A percentile compares a stretch with the other conserved stretches of the same genome.
Evolutionary conservation across 1,140 invertebrate genomes (phyloP).

Genomic region (Conus ventricosus): DNA sequence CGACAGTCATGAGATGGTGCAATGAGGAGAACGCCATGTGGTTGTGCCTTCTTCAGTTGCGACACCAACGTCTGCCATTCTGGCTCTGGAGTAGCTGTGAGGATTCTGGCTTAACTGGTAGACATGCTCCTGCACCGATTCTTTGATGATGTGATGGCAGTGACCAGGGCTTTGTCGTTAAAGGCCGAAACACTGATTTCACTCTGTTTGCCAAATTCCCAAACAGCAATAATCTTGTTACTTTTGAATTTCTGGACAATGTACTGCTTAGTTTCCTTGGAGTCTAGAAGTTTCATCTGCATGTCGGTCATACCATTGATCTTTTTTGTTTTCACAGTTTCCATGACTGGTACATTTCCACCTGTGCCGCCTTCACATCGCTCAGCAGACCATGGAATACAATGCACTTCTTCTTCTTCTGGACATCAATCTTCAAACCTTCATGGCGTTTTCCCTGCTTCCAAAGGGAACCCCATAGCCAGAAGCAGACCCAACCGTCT

Average conservation of each 20-base stretch:
- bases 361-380: conserved; percentile 46
- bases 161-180: conserved; percentile 20
- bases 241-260: conserved; percentile 36
- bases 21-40: conserved; percentile 11
- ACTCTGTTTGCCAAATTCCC: conserved; percentile 21
- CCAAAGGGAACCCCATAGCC: conserved; percentile 38
- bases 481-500: conserved; percentile 39
- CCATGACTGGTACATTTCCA: conserved; percentile 41
- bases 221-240: conserved; percentile 27
- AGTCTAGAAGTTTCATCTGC: conserved; percentile 12
- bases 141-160: conserved; percentile 34
- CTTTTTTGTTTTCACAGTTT: not conserved
- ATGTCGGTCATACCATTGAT: conserved; percentile 18
- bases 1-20: not conserved
- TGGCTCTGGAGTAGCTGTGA: not conserved
- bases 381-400: conserved; percentile 42
- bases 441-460: conserved; percentile 37
- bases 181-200: conserved; percentile 27
- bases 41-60: not conserved
- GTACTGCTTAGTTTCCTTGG: conserved; percentile 11
- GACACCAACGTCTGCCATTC: conserved; percentile 11
- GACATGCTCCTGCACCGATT: conserved; percentile 12
- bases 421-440: conserved; percentile 39
- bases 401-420: conserved; percentile 33
- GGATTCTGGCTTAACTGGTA: conserved; percentile 31